Conservation (phyloP, 2,797 vertebrate genomes). For the Leptoclinus maculatus region DNA sequence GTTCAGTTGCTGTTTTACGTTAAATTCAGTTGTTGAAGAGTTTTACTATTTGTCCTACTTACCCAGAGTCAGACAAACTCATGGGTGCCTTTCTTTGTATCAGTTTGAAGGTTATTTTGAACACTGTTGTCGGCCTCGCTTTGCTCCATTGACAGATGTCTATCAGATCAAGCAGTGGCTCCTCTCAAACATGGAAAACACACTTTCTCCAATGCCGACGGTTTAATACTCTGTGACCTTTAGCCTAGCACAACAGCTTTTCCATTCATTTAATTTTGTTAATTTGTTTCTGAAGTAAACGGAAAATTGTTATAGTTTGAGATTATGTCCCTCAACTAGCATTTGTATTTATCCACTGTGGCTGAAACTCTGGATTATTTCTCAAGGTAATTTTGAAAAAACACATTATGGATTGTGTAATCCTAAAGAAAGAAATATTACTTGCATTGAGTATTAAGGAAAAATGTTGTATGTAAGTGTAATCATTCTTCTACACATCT, state of each 20-base stretch:
- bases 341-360: background rate
- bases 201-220: background rate
- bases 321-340: background rate
- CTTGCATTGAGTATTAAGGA: conserved; percentile 14
- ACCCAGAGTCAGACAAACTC: conserved; percentile 13
- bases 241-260: background rate
- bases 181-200: background rate
- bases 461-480: background rate
- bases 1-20: conserved; percentile 45
- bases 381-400: background rate
- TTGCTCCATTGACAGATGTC: conserved; percentile 4
- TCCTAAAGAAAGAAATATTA: conserved; percentile 17
- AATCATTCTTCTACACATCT: background rate
- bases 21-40: conserved; percentile 21
- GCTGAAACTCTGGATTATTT: background rate
- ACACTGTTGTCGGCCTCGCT: background rate
- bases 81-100: conserved; percentile 4
- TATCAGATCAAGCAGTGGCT: background rate
- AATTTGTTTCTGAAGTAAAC: background rate
- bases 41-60: conserved; percentile 15
- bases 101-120: conserved; percentile 9
- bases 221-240: background rate
- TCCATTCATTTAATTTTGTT: background rate
- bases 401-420: conserved; percentile 34
- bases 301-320: background rate